A percentile compares a stretch with the other conserved stretches of the same genome.
phyloP scores from a whole-genome alignment of 2,797 vertebrate genomes.

The Harpagifer antarcticus region DNA sequence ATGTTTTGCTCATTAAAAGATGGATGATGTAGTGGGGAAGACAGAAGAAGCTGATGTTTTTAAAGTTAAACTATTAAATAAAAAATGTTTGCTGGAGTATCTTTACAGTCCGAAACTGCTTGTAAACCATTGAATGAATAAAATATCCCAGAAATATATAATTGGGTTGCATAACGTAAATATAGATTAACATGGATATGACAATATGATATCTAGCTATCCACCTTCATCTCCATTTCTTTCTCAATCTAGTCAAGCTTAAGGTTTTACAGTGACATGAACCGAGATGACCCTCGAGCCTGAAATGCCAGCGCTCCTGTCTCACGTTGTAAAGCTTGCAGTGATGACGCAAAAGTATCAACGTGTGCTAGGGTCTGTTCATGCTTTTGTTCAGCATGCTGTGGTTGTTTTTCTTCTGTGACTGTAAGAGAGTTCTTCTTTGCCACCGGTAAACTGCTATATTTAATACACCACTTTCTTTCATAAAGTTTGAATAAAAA shows the following conservation, averaged over 20 bases:
- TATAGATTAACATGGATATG: background rate
- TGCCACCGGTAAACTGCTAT: background rate
- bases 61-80: background rate
- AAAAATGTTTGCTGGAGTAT: background rate
- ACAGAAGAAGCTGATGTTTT: background rate
- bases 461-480: background rate
- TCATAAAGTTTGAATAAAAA: background rate
- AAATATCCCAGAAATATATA: background rate
- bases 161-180: background rate
- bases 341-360: constrained; percentile 7
- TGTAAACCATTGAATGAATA: constrained; percentile 1
- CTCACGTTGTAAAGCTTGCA: constrained; percentile 46
- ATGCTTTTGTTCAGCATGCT: constrained; percentile 3
- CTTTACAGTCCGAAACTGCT: background rate
- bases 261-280: constrained; percentile 9
- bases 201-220: background rate
- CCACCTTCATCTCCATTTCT: background rate
- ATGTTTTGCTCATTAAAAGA: constrained; percentile 36
- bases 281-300: constrained; percentile 41
- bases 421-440: background rate
- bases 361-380: background rate
- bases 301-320: constrained; percentile 23
- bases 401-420: constrained; percentile 4
- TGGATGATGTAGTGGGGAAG: background rate
- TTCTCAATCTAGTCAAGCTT: background rate